Percentiles rank a stretch among this genome's conserved stretches.
These are phyloP conservation scores for Fabriciana adippe DNA, from an alignment of 2,888 invertebrate species.

Conservation along the genomic window DNA sequence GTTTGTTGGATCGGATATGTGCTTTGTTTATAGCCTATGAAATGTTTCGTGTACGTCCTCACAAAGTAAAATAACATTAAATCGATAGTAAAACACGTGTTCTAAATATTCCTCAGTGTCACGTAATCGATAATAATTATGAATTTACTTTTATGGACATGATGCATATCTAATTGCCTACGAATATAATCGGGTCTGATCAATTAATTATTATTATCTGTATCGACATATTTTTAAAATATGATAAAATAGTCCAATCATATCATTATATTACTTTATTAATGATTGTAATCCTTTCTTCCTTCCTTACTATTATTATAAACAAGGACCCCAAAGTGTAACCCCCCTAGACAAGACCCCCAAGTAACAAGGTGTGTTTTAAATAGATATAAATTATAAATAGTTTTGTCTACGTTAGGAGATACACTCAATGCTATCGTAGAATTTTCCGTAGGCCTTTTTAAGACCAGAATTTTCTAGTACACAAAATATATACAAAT, in stretches of 20 bases:
- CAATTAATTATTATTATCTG: background rate
- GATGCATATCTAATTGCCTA: conserved; percentile 23
- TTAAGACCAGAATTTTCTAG: too few species aligned
- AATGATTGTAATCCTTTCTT: too few species aligned
- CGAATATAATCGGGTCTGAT: conserved; percentile 1
- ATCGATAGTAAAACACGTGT: conserved; percentile 43
- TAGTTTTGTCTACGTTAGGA: too few species aligned
- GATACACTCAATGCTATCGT: too few species aligned
- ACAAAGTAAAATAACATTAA: conserved; percentile 42
- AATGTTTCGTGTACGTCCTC: conserved; percentile 43
- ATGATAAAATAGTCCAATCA: background rate
- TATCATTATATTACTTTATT: too few species aligned
- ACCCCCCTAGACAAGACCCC: too few species aligned
- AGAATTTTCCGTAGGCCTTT: too few species aligned
- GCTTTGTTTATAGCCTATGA: conserved; percentile 40
- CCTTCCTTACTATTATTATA: too few species aligned
- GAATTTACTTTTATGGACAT: conserved; percentile 22
- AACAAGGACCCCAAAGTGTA: too few species aligned
- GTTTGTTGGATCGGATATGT: conserved; percentile 28
- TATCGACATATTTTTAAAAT: background rate
- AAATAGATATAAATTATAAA: too few species aligned
- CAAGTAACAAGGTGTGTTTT: too few species aligned
- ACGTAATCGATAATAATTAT: conserved; percentile 39
- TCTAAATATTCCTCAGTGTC: conserved; percentile 46
- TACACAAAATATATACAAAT: too few species aligned